These are phyloP conservation scores for Caenorhabditis becei DNA, from an alignment of 2,888 invertebrate species.

Conservation along the genomic window DNA sequence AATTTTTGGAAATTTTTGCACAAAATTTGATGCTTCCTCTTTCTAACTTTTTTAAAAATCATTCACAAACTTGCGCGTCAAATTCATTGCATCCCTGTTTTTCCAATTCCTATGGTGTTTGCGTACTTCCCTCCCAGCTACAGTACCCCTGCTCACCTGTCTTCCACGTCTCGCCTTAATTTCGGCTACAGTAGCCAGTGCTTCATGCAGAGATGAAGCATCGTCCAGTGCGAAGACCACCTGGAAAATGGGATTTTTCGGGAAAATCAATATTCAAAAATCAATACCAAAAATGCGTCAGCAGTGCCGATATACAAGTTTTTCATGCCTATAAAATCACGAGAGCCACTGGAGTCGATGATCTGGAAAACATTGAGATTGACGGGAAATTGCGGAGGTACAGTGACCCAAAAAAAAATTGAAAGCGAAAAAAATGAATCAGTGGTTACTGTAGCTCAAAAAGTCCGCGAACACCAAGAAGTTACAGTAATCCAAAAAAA, in stretches of 20 bases:
- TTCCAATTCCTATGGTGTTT: not conserved
- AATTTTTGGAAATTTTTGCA: too few relatives aligned
- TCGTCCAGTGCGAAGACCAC: conserved; percentile 77
- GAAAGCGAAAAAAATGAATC: too few relatives aligned
- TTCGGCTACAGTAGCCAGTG: conserved; percentile 71
- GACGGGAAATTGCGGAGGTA: not conserved
- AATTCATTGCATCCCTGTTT: not conserved
- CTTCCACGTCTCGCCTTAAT: conserved; percentile 67
- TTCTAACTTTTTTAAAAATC: too few relatives aligned
- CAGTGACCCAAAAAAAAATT: too few relatives aligned
- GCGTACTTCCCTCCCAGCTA: too few relatives aligned
- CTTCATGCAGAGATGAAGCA: conserved; percentile 74
- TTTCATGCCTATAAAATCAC: conserved; percentile 81
- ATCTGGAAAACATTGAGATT: conserved; percentile 59
- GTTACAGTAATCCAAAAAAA: too few relatives aligned
- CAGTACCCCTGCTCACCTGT: conserved; percentile 51
- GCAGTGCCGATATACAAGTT: conserved; percentile 78
- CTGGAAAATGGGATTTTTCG: conserved; percentile 46
- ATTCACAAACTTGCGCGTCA: too few relatives aligned
- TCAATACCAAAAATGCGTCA: conserved; percentile 78
- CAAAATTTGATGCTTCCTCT: not conserved
- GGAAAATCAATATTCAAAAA: too few relatives aligned
- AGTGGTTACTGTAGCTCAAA: too few relatives aligned
- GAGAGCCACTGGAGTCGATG: conserved; percentile 79
- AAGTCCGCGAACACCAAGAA: too few relatives aligned